These are phyloP conservation scores for Pomacea maculata DNA, from an alignment of 1,140 invertebrate genomes.

Conservation along the genomic window DNA sequence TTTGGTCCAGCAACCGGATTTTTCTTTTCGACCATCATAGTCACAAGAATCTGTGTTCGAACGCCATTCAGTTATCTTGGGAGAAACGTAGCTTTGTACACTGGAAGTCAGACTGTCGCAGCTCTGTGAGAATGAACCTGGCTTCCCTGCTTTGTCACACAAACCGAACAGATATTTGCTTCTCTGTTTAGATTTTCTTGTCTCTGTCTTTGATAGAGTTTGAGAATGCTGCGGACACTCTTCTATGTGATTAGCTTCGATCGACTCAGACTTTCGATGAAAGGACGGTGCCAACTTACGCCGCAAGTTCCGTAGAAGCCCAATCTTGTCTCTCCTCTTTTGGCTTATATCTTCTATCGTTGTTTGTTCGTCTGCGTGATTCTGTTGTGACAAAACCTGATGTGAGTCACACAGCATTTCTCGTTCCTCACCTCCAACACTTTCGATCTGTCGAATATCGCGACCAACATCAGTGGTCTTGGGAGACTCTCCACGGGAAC, in stretches of 20 bases:
- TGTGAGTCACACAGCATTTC: conserved; percentile 40
- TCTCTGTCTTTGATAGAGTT: conserved; percentile 12
- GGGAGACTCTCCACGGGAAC: conserved; percentile 29
- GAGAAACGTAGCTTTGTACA: conserved; percentile 41
- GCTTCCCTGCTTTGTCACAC: conserved; percentile 26
- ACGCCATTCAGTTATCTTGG: conserved; percentile 51
- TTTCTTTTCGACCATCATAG: conserved; percentile 44
- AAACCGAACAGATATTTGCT: conserved; percentile 29
- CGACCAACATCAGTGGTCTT: conserved; percentile 24
- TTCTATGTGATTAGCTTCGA: conserved; percentile 35
- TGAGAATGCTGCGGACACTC: conserved; percentile 27
- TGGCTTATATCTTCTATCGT: conserved; percentile 31
- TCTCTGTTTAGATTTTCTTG: conserved; percentile 30
- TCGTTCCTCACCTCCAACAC: conserved; percentile 13
- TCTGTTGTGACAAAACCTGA: conserved; percentile 29
- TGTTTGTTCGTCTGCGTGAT: conserved; percentile 30
- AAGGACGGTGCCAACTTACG: conserved; percentile 51
- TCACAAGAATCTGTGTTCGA: conserved; percentile 49
- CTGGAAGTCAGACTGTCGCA: conserved; percentile 53
- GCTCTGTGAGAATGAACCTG: conserved; percentile 48
- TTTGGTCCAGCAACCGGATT: conserved; percentile 52
- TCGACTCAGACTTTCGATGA: conserved; percentile 42
- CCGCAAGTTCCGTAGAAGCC: conserved; percentile 50
- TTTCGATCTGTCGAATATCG: conserved; percentile 18
- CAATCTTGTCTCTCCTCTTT: conserved; percentile 54